phyloP scores from a whole-genome alignment of 1,140 invertebrate genomes.

The Drosophila rhopaloa region DNA sequence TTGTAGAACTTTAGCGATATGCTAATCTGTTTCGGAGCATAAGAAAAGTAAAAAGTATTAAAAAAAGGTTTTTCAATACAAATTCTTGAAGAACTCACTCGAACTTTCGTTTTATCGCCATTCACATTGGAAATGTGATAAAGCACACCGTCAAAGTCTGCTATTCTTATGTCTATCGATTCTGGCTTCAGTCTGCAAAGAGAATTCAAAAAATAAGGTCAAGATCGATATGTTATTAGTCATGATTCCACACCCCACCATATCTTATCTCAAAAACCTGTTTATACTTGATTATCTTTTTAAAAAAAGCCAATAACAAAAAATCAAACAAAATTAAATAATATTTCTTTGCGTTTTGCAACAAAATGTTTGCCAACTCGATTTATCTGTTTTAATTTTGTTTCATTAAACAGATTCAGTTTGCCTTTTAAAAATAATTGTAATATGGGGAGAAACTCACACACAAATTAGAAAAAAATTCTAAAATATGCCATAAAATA shows the following conservation, averaged over 20 bases:
- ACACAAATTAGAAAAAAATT: conserved; percentile 18
- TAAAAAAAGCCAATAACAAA: neutral
- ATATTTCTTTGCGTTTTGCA: neutral
- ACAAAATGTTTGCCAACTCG: conserved; percentile 7
- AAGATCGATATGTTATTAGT: conserved; percentile 36
- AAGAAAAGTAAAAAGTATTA: conserved; percentile 1
- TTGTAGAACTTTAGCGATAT: conserved; percentile 99
- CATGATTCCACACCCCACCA: conserved; percentile 8
- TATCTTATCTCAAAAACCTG: conserved; percentile 51
- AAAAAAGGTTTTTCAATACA: neutral
- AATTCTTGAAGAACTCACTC: conserved; percentile 87
- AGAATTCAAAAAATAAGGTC: conserved; percentile 8
- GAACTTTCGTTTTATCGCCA: conserved; percentile 98
- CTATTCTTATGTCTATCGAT: conserved; percentile 95
- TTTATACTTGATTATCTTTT: neutral
- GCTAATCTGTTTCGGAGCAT: conserved; percentile 91
- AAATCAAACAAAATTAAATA: neutral
- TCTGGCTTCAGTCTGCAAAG: conserved; percentile 95
- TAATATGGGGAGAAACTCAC: conserved; percentile 44
- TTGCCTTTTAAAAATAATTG: neutral
- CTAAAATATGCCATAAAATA: conserved; percentile 40
- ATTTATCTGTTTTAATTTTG: neutral
- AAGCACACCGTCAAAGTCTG: conserved; percentile 99
- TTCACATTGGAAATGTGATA: conserved; percentile 99
- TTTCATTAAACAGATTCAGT: neutral